Evolutionary conservation across 2,113 vertebrate genomes (phyloP).

Genomic region (Mugil cephalus): DNA sequence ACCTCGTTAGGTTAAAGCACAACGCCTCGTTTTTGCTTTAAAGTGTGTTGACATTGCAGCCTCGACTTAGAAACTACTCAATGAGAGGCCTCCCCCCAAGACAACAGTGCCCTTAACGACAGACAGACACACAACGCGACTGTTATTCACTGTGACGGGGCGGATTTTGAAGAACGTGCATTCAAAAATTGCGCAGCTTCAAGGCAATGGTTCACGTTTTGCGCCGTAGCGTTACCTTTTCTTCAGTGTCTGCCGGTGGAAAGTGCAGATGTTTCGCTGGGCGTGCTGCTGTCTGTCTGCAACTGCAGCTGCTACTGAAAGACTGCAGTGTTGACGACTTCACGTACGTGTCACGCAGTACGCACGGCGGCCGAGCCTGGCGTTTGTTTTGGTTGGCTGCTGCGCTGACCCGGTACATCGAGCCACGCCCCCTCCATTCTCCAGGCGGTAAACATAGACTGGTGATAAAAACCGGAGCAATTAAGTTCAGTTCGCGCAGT

Average conservation of each 20-base stretch:
- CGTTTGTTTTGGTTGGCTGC: constrained; percentile 65
- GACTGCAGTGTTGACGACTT: constrained; percentile 78
- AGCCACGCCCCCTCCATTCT: too few species aligned
- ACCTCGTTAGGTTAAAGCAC: not conserved
- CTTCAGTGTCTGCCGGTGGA: constrained; percentile 49
- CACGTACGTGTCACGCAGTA: constrained; percentile 32
- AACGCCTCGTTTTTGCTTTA: not conserved
- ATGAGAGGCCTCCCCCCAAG: constrained; percentile 35
- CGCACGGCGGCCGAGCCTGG: not conserved
- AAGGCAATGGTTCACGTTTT: not conserved
- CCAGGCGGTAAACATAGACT: too few species aligned
- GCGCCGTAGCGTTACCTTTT: constrained; percentile 69
- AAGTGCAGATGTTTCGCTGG: constrained; percentile 39
- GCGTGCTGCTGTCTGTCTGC: constrained; percentile 57
- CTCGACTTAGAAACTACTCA: not conserved
- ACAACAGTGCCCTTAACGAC: not conserved
- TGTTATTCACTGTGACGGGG: not conserved
- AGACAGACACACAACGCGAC: constrained; percentile 17
- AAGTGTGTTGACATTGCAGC: not conserved
- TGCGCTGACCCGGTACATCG: not conserved
- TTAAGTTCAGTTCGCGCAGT: too few species aligned
- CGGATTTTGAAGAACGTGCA: not conserved
- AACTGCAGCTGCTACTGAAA: constrained; percentile 47
- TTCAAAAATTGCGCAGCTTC: not conserved
- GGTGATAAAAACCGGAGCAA: too few species aligned